These are phyloP conservation scores for Halcyon senegalensis DNA, from an alignment of 2,113 vertebrate genomes.

Conservation along the genomic window DNA sequence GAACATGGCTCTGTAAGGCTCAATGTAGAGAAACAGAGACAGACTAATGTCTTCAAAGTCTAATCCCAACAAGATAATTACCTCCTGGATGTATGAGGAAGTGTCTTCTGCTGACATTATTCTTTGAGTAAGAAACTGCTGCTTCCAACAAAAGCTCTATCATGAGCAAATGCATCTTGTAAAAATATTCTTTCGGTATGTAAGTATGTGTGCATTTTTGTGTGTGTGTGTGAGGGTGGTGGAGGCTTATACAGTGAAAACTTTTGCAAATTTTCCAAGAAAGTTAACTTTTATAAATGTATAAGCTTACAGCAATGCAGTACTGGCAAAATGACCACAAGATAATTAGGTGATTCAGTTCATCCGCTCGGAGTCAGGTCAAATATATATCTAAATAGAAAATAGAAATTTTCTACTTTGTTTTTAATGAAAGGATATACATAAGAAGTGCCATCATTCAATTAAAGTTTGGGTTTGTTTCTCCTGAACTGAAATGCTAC, in stretches of 20 bases:
- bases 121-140: not conserved
- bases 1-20: not conserved
- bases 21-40: not conserved
- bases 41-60: not conserved
- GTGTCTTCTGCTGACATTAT: not conserved
- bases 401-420: not conserved
- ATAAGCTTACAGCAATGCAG: not conserved
- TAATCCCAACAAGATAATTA: not conserved
- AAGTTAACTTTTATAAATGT: not conserved
- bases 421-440: not conserved
- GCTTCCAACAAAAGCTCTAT: not conserved
- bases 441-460: not conserved
- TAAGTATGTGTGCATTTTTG: too few species aligned
- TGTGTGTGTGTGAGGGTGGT: too few species aligned
- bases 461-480: not conserved
- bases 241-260: not conserved
- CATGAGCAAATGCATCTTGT: not conserved
- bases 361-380: too few species aligned
- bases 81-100: not conserved
- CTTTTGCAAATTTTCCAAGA: not conserved
- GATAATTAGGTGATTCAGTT: too few species aligned
- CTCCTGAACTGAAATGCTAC: not conserved
- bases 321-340: not conserved
- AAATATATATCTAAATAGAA: too few species aligned
- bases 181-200: not conserved